These are phyloP conservation scores for Brevimyrus niger DNA, from an alignment of 2,113 vertebrate species.

Conservation along the genomic window DNA sequence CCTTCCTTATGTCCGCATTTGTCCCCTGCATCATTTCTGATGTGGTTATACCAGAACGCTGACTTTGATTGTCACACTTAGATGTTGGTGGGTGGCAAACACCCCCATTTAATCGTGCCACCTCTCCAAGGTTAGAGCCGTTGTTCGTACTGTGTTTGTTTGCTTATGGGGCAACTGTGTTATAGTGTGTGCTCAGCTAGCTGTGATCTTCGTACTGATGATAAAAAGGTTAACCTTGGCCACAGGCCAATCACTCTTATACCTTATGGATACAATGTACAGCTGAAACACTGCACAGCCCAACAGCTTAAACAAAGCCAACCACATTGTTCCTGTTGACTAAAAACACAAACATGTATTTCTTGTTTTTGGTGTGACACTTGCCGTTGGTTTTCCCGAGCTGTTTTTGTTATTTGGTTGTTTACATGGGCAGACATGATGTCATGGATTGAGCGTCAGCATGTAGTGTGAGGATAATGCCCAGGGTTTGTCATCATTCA, in stretches of 20 bases:
- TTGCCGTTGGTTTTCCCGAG: background rate
- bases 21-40: background rate
- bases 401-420: background rate
- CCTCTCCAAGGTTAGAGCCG: background rate
- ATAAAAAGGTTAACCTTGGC: background rate
- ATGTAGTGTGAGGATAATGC: no score
- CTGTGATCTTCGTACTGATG: background rate
- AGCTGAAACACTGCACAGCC: background rate
- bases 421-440: constrained; percentile 9
- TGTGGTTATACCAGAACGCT: background rate
- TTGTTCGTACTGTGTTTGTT: background rate
- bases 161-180: background rate
- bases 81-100: background rate
- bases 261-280: background rate
- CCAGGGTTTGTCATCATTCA: background rate
- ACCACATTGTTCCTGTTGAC: background rate
- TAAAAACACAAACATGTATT: background rate
- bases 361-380: background rate
- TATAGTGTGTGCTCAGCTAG: background rate
- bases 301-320: background rate
- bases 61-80: background rate
- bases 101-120: background rate
- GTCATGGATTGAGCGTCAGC: background rate
- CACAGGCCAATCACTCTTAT: background rate
- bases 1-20: background rate